Conservation (phyloP, 1,140 invertebrate genomes). For the Nebria ingens region DNA sequence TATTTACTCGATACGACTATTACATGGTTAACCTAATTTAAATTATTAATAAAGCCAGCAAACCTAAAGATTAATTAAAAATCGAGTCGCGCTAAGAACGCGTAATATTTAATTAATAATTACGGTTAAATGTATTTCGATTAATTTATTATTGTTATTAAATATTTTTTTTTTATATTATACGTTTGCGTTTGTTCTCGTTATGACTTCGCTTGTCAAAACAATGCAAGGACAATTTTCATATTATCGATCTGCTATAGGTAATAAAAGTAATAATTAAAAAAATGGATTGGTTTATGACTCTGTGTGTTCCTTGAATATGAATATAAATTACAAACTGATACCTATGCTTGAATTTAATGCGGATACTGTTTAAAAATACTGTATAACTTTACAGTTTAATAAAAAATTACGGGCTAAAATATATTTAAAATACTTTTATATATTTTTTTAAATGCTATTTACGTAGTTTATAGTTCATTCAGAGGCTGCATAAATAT, state of each 20-base stretch:
- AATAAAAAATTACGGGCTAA: conserved; percentile 1
- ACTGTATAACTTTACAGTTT: too few relatives aligned
- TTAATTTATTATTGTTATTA: neutral
- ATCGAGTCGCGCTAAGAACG: neutral
- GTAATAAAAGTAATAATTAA: neutral
- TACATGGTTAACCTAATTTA: neutral
- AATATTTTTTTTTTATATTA: neutral
- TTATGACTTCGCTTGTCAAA: too few relatives aligned
- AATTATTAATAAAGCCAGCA: neutral
- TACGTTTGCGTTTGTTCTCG: too few relatives aligned
- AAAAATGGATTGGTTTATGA: too few relatives aligned
- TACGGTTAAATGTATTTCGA: neutral
- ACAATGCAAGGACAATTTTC: neutral
- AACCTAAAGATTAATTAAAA: neutral
- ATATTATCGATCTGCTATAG: neutral
- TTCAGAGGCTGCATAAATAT: too few relatives aligned
- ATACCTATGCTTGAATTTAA: too few relatives aligned
- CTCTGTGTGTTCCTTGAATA: neutral
- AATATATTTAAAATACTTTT: conserved; percentile 1
- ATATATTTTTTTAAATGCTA: too few relatives aligned
- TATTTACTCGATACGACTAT: neutral
- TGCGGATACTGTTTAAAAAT: too few relatives aligned
- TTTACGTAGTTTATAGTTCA: neutral
- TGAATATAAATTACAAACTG: neutral
- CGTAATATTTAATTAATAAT: neutral